phyloP scores from a whole-genome alignment of 2,888 invertebrate genomes.

The Blastobasis adustella region DNA sequence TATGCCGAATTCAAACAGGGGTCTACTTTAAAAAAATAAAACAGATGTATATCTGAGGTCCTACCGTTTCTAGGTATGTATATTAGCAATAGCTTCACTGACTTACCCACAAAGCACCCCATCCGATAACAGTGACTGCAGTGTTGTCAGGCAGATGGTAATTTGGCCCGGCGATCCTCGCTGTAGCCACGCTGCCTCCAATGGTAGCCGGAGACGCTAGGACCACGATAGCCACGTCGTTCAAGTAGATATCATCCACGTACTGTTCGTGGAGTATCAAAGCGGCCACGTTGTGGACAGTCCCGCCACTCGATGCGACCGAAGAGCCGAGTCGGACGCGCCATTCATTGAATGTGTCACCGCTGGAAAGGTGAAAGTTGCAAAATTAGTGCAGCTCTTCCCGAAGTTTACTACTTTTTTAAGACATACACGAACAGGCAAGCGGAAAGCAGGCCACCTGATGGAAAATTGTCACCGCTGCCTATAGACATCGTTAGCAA shows the following conservation, averaged over 20 bases:
- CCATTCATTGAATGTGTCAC: constrained; percentile 31
- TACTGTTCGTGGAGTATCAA: constrained; percentile 26
- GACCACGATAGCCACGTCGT: constrained; percentile 36
- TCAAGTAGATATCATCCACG: constrained; percentile 15
- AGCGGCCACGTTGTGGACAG: constrained; percentile 14
- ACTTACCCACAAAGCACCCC: constrained; percentile 34
- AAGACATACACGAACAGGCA: too few species aligned
- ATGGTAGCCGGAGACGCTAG: constrained; percentile 20
- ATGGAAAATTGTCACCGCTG: too few species aligned
- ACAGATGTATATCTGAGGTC: too few species aligned
- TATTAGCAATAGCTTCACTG: too few species aligned
- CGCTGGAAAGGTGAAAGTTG: too few species aligned
- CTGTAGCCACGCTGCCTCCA: constrained; percentile 18
- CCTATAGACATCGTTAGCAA: too few species aligned
- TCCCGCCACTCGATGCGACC: constrained; percentile 24
- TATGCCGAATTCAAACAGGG: too few species aligned
- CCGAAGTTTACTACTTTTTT: too few species aligned
- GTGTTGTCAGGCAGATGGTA: constrained; percentile 23
- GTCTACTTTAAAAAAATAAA: too few species aligned
- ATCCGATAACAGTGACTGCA: constrained; percentile 29
- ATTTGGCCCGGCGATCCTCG: constrained; percentile 24
- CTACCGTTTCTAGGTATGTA: too few species aligned
- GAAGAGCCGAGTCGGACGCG: constrained; percentile 31
- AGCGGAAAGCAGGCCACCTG: too few species aligned
- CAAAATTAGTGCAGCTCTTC: too few species aligned